phyloP scores from a whole-genome alignment of 2,113 vertebrate species.

The Pao palembangensis region DNA sequence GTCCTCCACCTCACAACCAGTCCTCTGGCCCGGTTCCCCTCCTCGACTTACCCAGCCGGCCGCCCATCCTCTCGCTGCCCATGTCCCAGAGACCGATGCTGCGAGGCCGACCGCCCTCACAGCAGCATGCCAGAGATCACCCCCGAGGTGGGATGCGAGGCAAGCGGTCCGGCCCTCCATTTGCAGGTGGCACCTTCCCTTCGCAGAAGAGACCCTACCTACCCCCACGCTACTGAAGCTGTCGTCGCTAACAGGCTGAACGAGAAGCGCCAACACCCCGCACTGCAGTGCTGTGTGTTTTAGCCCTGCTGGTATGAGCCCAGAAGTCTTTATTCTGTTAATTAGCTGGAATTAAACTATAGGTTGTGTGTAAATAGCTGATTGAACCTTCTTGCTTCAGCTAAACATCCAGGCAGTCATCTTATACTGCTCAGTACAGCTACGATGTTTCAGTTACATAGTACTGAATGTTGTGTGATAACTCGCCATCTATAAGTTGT shows the following conservation, averaged over 20 bases:
- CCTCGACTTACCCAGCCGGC: constrained; percentile 67
- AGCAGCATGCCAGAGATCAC: constrained; percentile 78
- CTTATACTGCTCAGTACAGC: constrained; percentile 39
- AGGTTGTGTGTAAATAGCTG: constrained; percentile 61
- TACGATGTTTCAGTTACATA: constrained; percentile 31
- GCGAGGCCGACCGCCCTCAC: constrained; percentile 61
- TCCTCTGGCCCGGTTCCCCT: constrained; percentile 53
- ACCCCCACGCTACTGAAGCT: constrained; percentile 89
- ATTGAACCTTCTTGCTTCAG: constrained; percentile 40
- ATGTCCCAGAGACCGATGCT: constrained; percentile 74
- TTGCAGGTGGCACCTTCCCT: constrained; percentile 80
- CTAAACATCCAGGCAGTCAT: constrained; percentile 26
- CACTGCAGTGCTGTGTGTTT: constrained; percentile 46
- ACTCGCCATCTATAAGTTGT: constrained; percentile 15
- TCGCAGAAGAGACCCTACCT: constrained; percentile 89
- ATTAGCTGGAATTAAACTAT: constrained; percentile 47
- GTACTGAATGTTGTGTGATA: constrained; percentile 41
- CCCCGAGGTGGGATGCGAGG: constrained; percentile 73
- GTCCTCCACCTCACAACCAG: constrained; percentile 57
- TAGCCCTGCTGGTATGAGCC: constrained; percentile 69
- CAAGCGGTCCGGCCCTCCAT: constrained; percentile 82
- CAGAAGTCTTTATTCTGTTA: constrained; percentile 59
- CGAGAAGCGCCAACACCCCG: constrained; percentile 38
- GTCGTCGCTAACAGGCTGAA: constrained; percentile 45
- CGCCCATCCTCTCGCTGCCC: constrained; percentile 72